Evolutionary conservation across 2,888 invertebrate genomes (phyloP).

Genomic region (Lasioglossum malachurum): DNA sequence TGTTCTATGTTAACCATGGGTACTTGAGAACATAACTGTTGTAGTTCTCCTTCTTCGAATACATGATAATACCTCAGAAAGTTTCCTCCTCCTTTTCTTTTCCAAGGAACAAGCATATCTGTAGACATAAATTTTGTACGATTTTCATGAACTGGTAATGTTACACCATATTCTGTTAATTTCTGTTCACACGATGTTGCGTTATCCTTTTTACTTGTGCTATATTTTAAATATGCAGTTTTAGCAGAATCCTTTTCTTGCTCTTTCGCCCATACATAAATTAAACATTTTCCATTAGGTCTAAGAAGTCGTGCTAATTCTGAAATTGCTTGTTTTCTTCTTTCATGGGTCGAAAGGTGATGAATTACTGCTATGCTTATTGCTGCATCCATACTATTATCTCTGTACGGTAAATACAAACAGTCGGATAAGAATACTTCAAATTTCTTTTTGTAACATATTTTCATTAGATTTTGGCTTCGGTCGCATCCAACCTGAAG

Average conservation of each 20-base stretch:
- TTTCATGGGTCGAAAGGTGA: slow-evolving; percentile 93
- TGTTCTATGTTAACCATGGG: slow-evolving; percentile 86
- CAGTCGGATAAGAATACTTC: slow-evolving; percentile 92
- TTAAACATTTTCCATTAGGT: slow-evolving; percentile 91
- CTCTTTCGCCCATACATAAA: slow-evolving; percentile 99
- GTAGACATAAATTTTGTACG: slow-evolving; percentile 95
- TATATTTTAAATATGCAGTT: slow-evolving; percentile 89
- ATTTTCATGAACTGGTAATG: slow-evolving; percentile 94
- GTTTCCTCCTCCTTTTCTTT: slow-evolving; percentile 87
- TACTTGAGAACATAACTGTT: slow-evolving; percentile 87
- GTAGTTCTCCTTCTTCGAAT: slow-evolving; percentile 93
- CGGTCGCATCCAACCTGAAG: slow-evolving; percentile 93
- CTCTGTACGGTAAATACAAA: slow-evolving; percentile 89
- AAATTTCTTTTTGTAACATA: slow-evolving; percentile 88
- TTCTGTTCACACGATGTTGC: slow-evolving; percentile 57
- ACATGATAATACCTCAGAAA: slow-evolving; percentile 97
- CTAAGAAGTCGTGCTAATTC: slow-evolving; percentile 92
- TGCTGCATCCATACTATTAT: slow-evolving; percentile 90
- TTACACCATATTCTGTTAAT: slow-evolving; percentile 73
- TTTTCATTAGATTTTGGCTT: slow-evolving; percentile 88
- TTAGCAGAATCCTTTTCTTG: slow-evolving; percentile 89
- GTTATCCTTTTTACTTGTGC: slow-evolving; percentile 85
- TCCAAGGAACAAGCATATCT: slow-evolving; percentile 99
- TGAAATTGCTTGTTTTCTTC: slow-evolving; percentile 90
- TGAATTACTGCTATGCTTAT: slow-evolving; percentile 99